Evolutionary conservation across 2,113 vertebrate species (phyloP), one percentile per base, ranked within the genome.

Genomic region (Prunella himalayana): DNA sequence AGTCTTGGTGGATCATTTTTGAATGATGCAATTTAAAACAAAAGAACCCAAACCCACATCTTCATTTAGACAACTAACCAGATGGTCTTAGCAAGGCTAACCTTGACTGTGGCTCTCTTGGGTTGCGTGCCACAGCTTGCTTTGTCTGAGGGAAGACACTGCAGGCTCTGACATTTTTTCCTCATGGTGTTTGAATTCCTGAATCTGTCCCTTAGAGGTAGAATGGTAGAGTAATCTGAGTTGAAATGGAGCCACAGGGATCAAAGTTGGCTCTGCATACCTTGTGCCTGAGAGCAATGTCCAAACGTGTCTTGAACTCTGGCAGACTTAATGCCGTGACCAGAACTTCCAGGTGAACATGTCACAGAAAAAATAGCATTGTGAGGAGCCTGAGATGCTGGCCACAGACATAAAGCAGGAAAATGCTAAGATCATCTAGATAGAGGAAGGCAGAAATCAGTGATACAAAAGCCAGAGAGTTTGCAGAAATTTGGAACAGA

Each of bases 61-160:
- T 88, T 88, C 41, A 69, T 65, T 65, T 87, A 39, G 61, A 57
- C 31, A 60, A 24, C 73, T 76, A 89, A 21, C 44, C 53, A 75
- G 69, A 49, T 72, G 49, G 25, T 53, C 41, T 91, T 42, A 84
- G 20, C 65, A 39, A 71, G 11, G 31, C 25, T 81, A 59, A 86
- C 53, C 39, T 59, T 85, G 30, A 65, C 45, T 50, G 37, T 35
- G 64, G 47, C 66, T 93, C 71, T 3, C 2, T 2, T 30, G 53
- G 20, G 3, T 82, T 95, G 33, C 0, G 0, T 69, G 53, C 30
- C 41, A 53, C 0, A 0, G 6, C 71, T 87, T 76, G 5, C 25
- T 89, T 76, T 91, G 35, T 79, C 35, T 64, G n/a, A 82, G 57
- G 28, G 28, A 70, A 84, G 65, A 37, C 41, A 53, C 37, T 0